Conservation (phyloP, 2,113 vertebrate genomes). For the Halcyon malimbica region DNA sequence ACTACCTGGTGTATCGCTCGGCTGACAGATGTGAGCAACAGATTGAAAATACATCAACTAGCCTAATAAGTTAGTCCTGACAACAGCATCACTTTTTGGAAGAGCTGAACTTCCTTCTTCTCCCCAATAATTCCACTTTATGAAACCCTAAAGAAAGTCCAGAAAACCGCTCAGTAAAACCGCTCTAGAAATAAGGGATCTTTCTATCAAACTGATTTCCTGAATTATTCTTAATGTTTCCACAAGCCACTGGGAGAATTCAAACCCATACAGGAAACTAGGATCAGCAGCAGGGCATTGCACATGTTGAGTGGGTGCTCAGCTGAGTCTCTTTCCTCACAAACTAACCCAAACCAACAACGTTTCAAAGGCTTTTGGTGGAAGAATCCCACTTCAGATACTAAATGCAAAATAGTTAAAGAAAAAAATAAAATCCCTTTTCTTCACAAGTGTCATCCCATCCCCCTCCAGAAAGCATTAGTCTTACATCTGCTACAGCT, state of each 20-base stretch:
- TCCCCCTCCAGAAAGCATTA: constrained; percentile 5
- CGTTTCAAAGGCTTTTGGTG: background rate
- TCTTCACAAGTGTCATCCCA: background rate
- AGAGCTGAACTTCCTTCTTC: background rate
- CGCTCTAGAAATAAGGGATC: background rate
- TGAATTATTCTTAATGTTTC: background rate
- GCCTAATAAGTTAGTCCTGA: background rate
- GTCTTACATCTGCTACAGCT: constrained; percentile 55
- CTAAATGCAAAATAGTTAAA: background rate
- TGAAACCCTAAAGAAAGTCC: background rate
- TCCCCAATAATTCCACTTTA: background rate
- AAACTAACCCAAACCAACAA: background rate
- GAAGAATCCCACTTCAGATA: background rate
- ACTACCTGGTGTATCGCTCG: background rate
- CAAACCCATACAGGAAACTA: background rate
- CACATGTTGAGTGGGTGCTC: background rate
- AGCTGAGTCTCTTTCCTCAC: background rate
- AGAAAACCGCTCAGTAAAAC: background rate
- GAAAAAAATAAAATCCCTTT: background rate
- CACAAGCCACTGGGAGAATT: background rate
- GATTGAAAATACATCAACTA: background rate
- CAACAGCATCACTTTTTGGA: background rate
- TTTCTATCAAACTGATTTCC: background rate
- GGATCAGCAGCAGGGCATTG: background rate
- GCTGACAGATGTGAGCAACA: background rate